Evolutionary conservation across 2,797 vertebrate species (phyloP).

Genomic region (Serranus cabrilla): DNA sequence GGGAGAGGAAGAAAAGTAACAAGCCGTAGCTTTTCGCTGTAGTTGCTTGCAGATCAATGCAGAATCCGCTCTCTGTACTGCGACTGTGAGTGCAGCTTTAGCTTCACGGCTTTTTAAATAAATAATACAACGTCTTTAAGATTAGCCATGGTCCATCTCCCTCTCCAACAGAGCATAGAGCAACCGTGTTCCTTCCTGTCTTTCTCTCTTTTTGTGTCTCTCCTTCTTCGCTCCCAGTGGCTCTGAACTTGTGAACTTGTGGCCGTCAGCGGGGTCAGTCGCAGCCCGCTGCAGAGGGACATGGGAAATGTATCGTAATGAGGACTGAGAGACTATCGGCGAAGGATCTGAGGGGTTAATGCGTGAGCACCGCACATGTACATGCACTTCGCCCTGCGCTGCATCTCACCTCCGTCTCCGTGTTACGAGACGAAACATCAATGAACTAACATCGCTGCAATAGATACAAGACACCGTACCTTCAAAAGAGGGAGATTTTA

Average conservation of each 20-base stretch:
- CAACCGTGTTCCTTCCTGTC: conserved; percentile 68
- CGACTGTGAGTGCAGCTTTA: conserved; percentile 76
- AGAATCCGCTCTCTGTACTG: conserved; percentile 74
- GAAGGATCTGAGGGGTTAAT: conserved; percentile 56
- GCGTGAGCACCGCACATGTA: conserved; percentile 55
- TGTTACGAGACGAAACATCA: conserved; percentile 64
- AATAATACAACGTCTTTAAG: conserved; percentile 86
- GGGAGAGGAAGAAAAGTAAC: conserved; percentile 65
- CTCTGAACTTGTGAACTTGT: conserved; percentile 83
- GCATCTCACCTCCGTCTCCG: conserved; percentile 58
- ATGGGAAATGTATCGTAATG: conserved; percentile 53
- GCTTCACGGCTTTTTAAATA: conserved; percentile 86
- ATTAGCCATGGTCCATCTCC: conserved; percentile 85
- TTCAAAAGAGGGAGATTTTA: conserved; percentile 71
- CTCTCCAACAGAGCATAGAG: conserved; percentile 72
- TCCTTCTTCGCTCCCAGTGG: conserved; percentile 41
- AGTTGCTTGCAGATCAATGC: conserved; percentile 75
- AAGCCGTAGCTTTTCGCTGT: conserved; percentile 62
- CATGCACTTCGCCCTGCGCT: conserved; percentile 67
- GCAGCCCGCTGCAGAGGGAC: conserved; percentile 50
- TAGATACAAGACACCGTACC: conserved; percentile 72
- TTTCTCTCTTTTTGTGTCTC: conserved; percentile 62
- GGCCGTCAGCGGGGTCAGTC: conserved; percentile 62
- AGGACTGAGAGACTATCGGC: conserved; percentile 43
- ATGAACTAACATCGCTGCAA: conserved; percentile 65